Percentiles rank a stretch among this genome's conserved stretches.
These are phyloP conservation scores for Ooceraea biroi DNA, from an alignment of 1,140 invertebrate species.

Conservation along the genomic window DNA sequence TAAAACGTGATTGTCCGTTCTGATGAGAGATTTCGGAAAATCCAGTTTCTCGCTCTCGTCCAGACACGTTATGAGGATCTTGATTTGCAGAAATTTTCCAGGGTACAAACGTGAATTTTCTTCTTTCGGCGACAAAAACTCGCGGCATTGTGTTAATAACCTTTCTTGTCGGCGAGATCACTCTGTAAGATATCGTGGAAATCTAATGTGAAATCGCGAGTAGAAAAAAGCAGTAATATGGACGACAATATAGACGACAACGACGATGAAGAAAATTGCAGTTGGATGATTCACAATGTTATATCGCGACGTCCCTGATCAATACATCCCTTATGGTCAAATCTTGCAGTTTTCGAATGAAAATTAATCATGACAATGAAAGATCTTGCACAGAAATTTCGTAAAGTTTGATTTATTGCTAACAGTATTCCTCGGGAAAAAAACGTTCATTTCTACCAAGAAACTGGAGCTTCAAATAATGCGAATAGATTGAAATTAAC, in stretches of 20 bases:
- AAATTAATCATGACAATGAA: conserved; percentile 16
- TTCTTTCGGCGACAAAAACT: too few species aligned
- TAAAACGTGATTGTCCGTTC: conserved; percentile 1
- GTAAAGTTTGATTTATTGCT: not conserved
- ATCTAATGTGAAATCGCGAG: too few species aligned
- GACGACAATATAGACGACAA: not conserved
- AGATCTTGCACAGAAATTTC: not conserved
- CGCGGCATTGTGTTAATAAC: too few species aligned
- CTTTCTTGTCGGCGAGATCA: too few species aligned
- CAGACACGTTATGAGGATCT: not conserved
- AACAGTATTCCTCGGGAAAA: not conserved
- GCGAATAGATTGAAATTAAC: not conserved
- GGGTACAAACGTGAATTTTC: too few species aligned
- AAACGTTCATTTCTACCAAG: not conserved
- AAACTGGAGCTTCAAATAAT: not conserved
- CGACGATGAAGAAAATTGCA: not conserved
- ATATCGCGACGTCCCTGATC: conserved; percentile 10
- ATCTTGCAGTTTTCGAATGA: conserved; percentile 21
- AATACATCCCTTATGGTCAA: conserved; percentile 38
- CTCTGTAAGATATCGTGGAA: too few species aligned
- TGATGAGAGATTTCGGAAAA: not conserved
- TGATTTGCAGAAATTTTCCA: not conserved
- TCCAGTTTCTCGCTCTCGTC: not conserved
- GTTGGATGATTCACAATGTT: not conserved
- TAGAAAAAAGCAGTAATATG: too few species aligned